A percentile compares a stretch with the other conserved stretches of the same genome.
These are phyloP conservation scores for Eremophila alpestris DNA, from an alignment of 2,797 vertebrate species.

Conservation along the genomic window DNA sequence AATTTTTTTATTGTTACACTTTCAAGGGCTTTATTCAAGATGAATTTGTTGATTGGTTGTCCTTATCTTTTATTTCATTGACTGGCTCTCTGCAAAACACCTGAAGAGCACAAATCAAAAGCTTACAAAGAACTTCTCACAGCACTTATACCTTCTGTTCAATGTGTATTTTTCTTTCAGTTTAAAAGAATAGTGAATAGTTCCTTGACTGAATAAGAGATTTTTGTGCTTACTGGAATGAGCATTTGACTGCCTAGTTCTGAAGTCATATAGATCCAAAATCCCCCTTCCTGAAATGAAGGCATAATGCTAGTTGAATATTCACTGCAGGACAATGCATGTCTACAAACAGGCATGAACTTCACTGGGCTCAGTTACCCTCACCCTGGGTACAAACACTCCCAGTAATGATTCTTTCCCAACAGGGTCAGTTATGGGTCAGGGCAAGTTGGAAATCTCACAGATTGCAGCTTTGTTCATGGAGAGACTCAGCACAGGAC, in stretches of 20 bases:
- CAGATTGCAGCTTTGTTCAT: not conserved
- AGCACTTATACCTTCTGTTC: not conserved
- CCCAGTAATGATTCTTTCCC: not conserved
- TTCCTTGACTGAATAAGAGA: not conserved
- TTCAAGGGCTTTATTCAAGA: not conserved
- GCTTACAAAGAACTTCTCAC: not conserved
- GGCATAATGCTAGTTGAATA: not conserved
- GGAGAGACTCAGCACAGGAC: not conserved
- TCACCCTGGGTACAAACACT: not conserved
- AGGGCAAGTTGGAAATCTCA: not conserved
- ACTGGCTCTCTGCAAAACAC: not conserved
- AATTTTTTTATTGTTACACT: not conserved
- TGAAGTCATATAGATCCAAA: not conserved
- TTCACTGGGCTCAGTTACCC: not conserved
- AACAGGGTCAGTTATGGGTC: not conserved
- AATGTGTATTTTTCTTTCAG: not conserved
- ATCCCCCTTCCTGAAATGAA: not conserved
- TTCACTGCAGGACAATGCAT: not conserved
- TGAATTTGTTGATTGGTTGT: not conserved
- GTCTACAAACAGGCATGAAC: not conserved
- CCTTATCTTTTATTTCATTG: not conserved
- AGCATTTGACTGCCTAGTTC: not conserved
- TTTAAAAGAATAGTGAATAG: not conserved
- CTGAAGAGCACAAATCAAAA: not conserved
- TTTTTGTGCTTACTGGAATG: not conserved